Percentiles rank a stretch among this genome's conserved stretches.
Evolutionary conservation across 2,113 vertebrate genomes (phyloP).

Genomic region (Eclectus roratus): DNA sequence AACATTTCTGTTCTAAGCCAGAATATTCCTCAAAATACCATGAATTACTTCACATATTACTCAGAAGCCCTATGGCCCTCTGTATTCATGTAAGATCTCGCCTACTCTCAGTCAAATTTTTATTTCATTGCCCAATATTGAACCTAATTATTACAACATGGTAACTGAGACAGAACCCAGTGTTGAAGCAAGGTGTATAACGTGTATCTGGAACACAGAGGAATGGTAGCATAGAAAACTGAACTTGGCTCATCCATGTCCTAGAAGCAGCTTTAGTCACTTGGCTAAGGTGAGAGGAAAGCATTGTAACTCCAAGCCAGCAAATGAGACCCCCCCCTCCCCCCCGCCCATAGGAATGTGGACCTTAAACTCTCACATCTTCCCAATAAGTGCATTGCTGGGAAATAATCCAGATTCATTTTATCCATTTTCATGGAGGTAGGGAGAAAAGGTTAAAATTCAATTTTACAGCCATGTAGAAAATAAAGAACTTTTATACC

Average conservation of each 20-base stretch:
- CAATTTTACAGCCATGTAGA: background rate
- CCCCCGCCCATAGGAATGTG: background rate
- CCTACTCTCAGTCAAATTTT: background rate
- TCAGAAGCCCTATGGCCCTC: background rate
- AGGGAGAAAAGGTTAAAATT: background rate
- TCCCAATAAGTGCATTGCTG: background rate
- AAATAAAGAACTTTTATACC: background rate
- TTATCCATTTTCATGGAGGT: background rate
- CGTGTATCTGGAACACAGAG: background rate
- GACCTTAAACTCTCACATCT: background rate
- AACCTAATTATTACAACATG: background rate
- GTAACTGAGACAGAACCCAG: background rate
- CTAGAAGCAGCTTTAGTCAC: background rate
- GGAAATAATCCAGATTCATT: background rate
- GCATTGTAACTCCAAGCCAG: background rate
- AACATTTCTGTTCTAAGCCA: background rate
- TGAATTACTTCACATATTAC: background rate
- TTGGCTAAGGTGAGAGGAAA: background rate
- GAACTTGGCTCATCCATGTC: background rate
- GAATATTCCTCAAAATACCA: background rate
- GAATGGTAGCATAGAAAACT: background rate
- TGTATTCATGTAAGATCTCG: background rate
- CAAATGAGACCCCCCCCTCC: background rate
- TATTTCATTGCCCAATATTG: background rate
- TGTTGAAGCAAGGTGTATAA: background rate